Conservation (phyloP, 23 tunicate species). For the Ciona savignyi region DNA sequence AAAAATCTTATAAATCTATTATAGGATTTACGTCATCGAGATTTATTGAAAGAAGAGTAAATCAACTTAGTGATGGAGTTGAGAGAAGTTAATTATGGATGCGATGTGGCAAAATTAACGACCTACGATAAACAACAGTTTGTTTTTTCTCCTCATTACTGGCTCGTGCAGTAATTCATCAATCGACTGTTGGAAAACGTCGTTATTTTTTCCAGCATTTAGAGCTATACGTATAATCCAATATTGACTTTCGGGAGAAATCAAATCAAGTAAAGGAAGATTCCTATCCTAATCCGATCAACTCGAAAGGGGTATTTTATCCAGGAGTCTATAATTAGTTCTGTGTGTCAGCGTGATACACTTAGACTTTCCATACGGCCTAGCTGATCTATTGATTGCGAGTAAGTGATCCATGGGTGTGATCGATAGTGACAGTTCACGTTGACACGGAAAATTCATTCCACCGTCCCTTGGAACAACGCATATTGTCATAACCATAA, state of each 20-base stretch:
- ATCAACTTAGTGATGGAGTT: background rate
- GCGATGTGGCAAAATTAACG: too few relatives aligned
- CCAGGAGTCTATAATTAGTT: constrained; percentile 15
- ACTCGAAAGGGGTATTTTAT: background rate
- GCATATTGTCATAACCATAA: background rate
- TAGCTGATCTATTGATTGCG: background rate
- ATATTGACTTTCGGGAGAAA: background rate
- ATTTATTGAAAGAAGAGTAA: background rate
- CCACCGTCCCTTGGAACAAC: background rate
- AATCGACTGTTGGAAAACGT: too few relatives aligned
- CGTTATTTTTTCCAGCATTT: too few relatives aligned
- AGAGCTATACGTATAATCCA: background rate
- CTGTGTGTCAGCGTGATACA: constrained; percentile 8
- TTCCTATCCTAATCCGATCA: background rate
- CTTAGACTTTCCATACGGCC: background rate
- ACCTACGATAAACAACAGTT: too few relatives aligned
- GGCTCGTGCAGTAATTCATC: too few relatives aligned
- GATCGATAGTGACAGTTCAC: background rate
- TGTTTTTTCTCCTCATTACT: too few relatives aligned
- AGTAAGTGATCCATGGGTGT: background rate
- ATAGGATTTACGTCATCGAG: background rate
- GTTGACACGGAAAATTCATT: constrained; percentile 1
- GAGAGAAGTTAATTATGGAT: background rate
- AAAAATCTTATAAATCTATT: background rate
- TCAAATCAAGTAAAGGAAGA: background rate